phyloP scores from a whole-genome alignment of 37 sponge, comb jelly and placozoan species.

The Lycopodina hypogea region DNA sequence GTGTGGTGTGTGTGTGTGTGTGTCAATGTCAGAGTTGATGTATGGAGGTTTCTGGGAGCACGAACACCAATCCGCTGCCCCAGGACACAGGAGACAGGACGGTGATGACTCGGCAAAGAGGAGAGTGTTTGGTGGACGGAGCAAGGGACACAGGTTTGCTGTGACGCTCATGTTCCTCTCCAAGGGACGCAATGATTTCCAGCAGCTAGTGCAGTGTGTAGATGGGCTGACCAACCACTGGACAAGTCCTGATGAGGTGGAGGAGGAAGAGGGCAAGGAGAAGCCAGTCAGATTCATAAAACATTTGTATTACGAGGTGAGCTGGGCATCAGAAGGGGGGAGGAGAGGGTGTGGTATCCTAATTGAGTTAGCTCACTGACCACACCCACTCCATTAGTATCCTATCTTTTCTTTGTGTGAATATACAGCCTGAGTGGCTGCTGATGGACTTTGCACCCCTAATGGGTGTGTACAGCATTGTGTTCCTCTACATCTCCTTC shows the following conservation, averaged over 20 bases:
- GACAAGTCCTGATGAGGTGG: conserved; percentile 6
- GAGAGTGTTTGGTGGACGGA: not conserved
- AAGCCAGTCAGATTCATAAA: conserved; percentile 18
- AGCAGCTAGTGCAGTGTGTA: conserved; percentile 30
- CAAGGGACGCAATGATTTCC: conserved; percentile 11
- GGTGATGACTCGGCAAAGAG: not conserved
- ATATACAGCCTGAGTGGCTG: conserved; percentile 59
- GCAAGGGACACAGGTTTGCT: conserved; percentile 19
- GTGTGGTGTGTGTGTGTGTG: no score
- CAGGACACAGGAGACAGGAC: not conserved
- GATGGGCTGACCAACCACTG: conserved; percentile 24
- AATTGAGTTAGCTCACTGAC: no score
- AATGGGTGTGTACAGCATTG: conserved; percentile 73
- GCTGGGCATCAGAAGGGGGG: not conserved
- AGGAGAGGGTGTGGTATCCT: no score
- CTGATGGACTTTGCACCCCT: conserved; percentile 76
- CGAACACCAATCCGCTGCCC: not conserved
- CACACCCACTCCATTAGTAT: no score
- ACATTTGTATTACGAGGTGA: conserved; percentile 70
- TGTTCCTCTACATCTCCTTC: conserved; percentile 91
- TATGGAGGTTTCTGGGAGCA: conserved; percentile 81
- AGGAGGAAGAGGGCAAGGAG: no score
- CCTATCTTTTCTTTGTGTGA: not conserved
- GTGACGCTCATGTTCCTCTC: conserved; percentile 27
- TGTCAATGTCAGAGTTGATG: conserved; percentile 45